These are phyloP conservation scores for Staurois parvus DNA, from an alignment of 2,797 vertebrate species.

Conservation along the genomic window DNA sequence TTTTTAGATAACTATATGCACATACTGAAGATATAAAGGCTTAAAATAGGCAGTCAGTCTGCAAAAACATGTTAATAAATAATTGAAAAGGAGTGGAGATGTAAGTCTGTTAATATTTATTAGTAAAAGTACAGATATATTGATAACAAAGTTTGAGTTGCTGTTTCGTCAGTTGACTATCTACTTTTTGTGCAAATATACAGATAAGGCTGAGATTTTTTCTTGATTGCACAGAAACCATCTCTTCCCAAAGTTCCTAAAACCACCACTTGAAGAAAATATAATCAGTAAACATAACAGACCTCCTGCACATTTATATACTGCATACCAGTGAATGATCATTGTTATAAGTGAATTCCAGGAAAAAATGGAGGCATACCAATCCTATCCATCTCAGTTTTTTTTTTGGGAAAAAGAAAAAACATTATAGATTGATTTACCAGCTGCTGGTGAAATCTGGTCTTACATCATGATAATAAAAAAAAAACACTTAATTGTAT, in stretches of 20 bases:
- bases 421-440: too few relatives aligned
- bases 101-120: conserved; percentile 27
- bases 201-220: not conserved
- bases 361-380: too few relatives aligned
- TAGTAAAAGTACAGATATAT: conserved; percentile 8
- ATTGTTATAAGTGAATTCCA: too few relatives aligned
- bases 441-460: too few relatives aligned
- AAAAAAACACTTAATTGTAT: too few relatives aligned
- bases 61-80: not conserved
- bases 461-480: too few relatives aligned
- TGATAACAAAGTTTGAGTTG: conserved; percentile 19
- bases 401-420: too few relatives aligned
- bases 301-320: not conserved
- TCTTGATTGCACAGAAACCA: not conserved
- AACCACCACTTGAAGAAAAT: not conserved
- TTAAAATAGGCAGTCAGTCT: not conserved
- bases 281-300: not conserved
- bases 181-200: not conserved
- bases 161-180: conserved; percentile 12
- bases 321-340: too few relatives aligned
- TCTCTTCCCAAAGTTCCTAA: not conserved
- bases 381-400: too few relatives aligned
- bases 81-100: not conserved
- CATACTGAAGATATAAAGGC: not conserved
- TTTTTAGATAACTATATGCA: too few relatives aligned